phyloP scores from a whole-genome alignment of 2,888 invertebrate species.

The Altica lythri region DNA sequence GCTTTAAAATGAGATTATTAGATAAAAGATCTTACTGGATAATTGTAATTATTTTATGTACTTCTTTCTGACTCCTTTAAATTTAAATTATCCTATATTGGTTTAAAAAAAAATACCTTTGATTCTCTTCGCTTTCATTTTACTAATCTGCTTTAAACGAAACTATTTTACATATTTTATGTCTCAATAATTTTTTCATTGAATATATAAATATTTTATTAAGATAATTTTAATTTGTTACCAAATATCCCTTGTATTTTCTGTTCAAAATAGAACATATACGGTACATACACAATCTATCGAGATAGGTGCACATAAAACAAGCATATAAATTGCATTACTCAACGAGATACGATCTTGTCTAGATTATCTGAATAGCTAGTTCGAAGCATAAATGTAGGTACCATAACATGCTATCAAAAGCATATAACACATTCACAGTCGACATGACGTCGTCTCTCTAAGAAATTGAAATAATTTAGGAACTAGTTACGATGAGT shows the following conservation, averaged over 20 bases:
- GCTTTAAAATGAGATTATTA: no score
- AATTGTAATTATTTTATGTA: no score
- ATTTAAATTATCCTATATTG: no score
- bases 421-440: slow-evolving; percentile 13
- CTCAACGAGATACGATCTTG: slow-evolving; percentile 31
- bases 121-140: no score
- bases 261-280: neutral
- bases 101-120: no score
- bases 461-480: slow-evolving; percentile 24
- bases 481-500: slow-evolving; percentile 2
- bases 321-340: slow-evolving; percentile 29
- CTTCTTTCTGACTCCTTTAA: no score
- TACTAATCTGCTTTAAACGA: no score
- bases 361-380: slow-evolving; percentile 30
- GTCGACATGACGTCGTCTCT: slow-evolving; percentile 6
- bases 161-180: no score
- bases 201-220: no score
- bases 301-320: slow-evolving; percentile 15
- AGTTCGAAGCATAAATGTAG: slow-evolving; percentile 27
- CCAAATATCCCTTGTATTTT: neutral
- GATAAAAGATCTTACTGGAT: no score
- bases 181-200: no score
- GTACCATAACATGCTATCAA: slow-evolving; percentile 27
- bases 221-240: no score
- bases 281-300: slow-evolving; percentile 3